Base-by-base conservation (phyloP, 2,888 invertebrate species). In the Watsonalla cultraria region DNA sequence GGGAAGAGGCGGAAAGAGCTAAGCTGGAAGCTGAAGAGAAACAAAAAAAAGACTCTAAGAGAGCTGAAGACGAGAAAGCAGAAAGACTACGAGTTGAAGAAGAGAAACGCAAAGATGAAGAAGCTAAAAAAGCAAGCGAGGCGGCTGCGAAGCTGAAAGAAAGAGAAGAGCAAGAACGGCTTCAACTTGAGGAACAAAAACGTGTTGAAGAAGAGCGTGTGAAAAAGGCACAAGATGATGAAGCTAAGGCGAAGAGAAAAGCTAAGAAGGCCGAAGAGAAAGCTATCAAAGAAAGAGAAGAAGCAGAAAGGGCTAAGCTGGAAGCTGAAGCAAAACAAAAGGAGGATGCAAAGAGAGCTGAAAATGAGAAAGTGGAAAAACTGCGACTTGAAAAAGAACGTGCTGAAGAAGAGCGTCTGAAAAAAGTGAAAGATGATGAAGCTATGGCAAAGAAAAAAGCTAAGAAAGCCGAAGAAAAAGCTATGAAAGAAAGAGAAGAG, bases 11-110 rank as follows among this genome's bases (percentile, higher is more conserved):
- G 37, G 50, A 54, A 24, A 55, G 53, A 52, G 49, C 46, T 51
- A 45, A 51, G 39, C 24, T 52, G 71, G 47, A 58, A 58, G 48
- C 60, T 54, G 15, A 39, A 33, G 2, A 35, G 47, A 48, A 51
- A 49, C 34, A 53, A 54, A 52, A 50, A 56, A 47, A 39, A 56
- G 47, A 51, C n/a, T 37, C 55, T 48, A 39, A 51, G 50, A 52
- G 54, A 15, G 24, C 33, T n/a, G 45, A 51, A 57, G 51, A 51
- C 54, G 53, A 64, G 55, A 57, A 66, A 56, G 48, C 24, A 9
- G 52, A 55, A 37, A 54, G 50, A 13, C 24, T 54, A 5, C 37
- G 9, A 39, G 33, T 53, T 35, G 6, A 33, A 34, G 51, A 51
- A 51, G 61, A 56, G 7, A 53, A 58, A 47, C 56, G 45, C 1